These are phyloP conservation scores for Chelmon rostratus DNA, from an alignment of 2,797 vertebrate genomes.

Conservation along the genomic window DNA sequence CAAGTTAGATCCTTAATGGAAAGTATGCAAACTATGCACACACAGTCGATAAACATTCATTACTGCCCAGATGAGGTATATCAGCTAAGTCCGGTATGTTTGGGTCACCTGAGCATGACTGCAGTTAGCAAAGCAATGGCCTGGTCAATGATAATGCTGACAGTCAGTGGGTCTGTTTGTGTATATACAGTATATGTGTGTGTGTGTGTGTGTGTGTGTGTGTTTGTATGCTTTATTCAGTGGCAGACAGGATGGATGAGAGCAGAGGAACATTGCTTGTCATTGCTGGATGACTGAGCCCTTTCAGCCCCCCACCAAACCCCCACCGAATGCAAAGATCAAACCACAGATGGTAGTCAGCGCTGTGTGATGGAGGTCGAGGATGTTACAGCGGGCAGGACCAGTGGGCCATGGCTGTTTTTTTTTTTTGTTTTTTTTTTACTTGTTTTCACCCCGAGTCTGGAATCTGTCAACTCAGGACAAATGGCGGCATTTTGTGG, in stretches of 20 bases:
- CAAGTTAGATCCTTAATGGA: conserved; percentile 16
- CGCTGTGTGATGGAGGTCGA: conserved; percentile 61
- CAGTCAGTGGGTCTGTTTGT: conserved; percentile 31
- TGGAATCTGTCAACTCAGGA: conserved; percentile 80
- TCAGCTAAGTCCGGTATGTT: conserved; percentile 27
- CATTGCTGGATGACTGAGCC: conserved; percentile 79
- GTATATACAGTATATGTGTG: conserved; percentile 4
- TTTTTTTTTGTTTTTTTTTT: conserved; percentile 18
- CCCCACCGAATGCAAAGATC: conserved; percentile 62
- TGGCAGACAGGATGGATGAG: conserved; percentile 59
- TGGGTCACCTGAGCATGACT: conserved; percentile 56
- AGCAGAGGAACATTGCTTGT: conserved; percentile 62
- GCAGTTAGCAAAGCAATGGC: conserved; percentile 41
- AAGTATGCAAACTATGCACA: conserved; percentile 15
- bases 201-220: conserved; percentile 18
- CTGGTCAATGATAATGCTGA: conserved; percentile 56
- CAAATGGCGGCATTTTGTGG: conserved; percentile 70
- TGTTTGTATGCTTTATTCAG: conserved; percentile 40
- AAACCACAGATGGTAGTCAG: conserved; percentile 67
- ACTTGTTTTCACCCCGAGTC: conserved; percentile 59
- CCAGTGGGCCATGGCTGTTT: conserved; percentile 42
- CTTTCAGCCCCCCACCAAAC: conserved; percentile 57
- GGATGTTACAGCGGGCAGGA: conserved; percentile 47
- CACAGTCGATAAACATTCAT: conserved; percentile 30
- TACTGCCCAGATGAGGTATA: conserved; percentile 15